Evolutionary conservation across 2,797 vertebrate species (phyloP), one percentile per base, ranked within the genome.

Genomic region (Esox lucius): DNA sequence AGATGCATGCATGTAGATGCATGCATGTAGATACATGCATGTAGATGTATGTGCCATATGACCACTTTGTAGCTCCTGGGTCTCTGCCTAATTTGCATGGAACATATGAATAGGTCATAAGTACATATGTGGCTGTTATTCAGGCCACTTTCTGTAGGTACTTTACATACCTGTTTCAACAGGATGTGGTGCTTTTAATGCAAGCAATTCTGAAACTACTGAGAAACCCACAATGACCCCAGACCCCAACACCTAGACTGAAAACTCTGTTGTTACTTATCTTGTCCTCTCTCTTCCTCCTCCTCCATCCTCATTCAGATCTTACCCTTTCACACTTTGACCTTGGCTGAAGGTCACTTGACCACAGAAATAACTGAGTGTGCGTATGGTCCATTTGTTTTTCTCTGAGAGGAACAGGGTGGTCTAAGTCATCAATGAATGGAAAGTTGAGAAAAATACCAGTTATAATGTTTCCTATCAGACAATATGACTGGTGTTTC

Each of bases 351-450:
- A 61, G 56, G 24, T 11, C 56, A 59, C 22, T 24, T 59, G 19
- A 59, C 22, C 8, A 22, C 56, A 59, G 6, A 24, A 11, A 61
- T 5, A 0, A 24, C 75, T 16, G 1, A 24, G 17, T 76, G 48
- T 81, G 75, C 71, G 75, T 17, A 1, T n/a, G 15, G 24, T 24
- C n/a, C 70, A 8, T 12, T n/a, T 68, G 35, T 42, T 0, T n/a
- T 3, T 68, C 5, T 64, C 6, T 64, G 13, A n/a, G 8, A 9
- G 33, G 53, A 59, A 59, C n/a, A 11, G 19, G 46, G 67, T 6
- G 22, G 35, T 46, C 39, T 48, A 26, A 61, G 12, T 26, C 3
- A 26, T 61, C n/a, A 24, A 24, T 61, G n/a, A 12, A 24, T 26
- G 11, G 53, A 59, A 16, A 12, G 56, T 24, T 61, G n/a, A 59